Conservation (phyloP, 2,888 invertebrate species). For the Pomacea canaliculata region DNA sequence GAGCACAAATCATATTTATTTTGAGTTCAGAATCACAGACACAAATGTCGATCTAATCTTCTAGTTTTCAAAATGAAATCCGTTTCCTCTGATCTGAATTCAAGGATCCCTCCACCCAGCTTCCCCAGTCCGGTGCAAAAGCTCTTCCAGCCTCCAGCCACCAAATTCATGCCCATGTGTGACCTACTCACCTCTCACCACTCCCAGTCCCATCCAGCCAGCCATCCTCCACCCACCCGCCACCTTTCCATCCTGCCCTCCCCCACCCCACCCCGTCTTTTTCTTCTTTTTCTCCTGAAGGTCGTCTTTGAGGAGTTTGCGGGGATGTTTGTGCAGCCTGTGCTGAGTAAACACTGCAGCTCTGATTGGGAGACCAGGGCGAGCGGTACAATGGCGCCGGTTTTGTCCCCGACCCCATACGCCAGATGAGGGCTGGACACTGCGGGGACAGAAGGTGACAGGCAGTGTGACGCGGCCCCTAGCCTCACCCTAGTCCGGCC, state of each 20-base stretch:
- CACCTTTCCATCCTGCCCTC: neutral
- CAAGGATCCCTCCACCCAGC: too few species aligned
- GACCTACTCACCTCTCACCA: too few species aligned
- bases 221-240: neutral
- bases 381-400: slow-evolving; percentile 1
- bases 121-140: too few species aligned
- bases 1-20: too few species aligned
- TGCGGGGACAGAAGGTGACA: neutral
- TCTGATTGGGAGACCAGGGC: slow-evolving; percentile 22
- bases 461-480: neutral
- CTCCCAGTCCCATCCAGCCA: too few species aligned
- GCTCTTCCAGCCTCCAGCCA: too few species aligned
- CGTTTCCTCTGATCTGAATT: too few species aligned
- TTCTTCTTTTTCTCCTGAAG: neutral
- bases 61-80: too few species aligned
- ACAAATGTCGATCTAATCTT: too few species aligned
- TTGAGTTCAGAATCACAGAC: too few species aligned
- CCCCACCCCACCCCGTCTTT: neutral
- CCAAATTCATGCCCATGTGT: too few species aligned
- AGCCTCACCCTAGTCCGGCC: neutral
- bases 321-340: slow-evolving; percentile 25
- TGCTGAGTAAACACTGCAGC: slow-evolving; percentile 24
- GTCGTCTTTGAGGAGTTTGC: slow-evolving; percentile 7
- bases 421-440: slow-evolving; percentile 15
- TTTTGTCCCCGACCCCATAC: slow-evolving; percentile 9